A percentile compares a stretch with the other conserved stretches of the same genome.
These are phyloP conservation scores for Hippocampus zosterae DNA, from an alignment of 2,113 vertebrate species.

Conservation along the genomic window DNA sequence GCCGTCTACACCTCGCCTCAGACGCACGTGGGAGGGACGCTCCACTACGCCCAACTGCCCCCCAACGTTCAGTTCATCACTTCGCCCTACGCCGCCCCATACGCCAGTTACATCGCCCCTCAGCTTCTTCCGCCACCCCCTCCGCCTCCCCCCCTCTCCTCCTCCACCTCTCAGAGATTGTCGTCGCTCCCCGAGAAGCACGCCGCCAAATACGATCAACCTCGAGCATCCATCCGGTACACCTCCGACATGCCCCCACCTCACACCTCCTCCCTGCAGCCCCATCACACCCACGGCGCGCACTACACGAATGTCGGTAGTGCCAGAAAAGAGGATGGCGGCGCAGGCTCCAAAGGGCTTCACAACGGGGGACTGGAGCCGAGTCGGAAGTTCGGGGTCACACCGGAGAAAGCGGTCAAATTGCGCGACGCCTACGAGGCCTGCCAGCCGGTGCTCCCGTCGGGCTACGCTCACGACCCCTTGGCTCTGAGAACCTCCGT, in stretches of 20 bases:
- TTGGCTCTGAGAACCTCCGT: constrained; percentile 82
- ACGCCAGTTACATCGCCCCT: constrained; percentile 85
- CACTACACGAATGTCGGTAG: constrained; percentile 79
- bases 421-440: constrained; percentile 75
- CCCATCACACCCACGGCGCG: constrained; percentile 82
- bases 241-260: constrained; percentile 77
- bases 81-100: constrained; percentile 83
- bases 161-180: constrained; percentile 76
- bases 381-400: constrained; percentile 72
- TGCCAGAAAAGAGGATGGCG: constrained; percentile 76
- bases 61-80: constrained; percentile 91
- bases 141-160: constrained; percentile 73
- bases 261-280: constrained; percentile 80
- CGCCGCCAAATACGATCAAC: constrained; percentile 78
- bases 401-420: constrained; percentile 61
- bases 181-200: constrained; percentile 58
- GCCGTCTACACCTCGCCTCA: constrained; percentile 82
- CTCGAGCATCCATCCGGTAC: constrained; percentile 68
- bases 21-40: constrained; percentile 71
- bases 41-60: constrained; percentile 88
- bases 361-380: constrained; percentile 89
- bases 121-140: constrained; percentile 86
- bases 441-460: constrained; percentile 81
- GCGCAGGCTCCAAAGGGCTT: constrained; percentile 80
- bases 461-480: constrained; percentile 82